Evolutionary conservation across 2,888 invertebrate species (phyloP).

Genomic region (Noctua janthina): DNA sequence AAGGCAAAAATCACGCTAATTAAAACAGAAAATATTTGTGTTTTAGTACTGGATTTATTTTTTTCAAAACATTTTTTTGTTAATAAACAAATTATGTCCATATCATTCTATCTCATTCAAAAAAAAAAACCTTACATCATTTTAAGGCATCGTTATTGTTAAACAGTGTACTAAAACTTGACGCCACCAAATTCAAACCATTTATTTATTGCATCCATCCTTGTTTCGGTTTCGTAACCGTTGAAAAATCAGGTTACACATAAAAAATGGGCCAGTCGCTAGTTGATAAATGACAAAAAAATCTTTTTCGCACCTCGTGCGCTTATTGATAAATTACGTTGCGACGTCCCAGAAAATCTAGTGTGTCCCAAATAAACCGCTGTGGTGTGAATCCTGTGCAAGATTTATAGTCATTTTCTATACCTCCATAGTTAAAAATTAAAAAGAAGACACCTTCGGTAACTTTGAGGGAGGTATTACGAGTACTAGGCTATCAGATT

Average conservation of each 20-base stretch:
- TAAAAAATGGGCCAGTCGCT: slow-evolving; percentile 27
- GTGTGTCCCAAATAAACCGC: slow-evolving; percentile 33
- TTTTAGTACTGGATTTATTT: background rate
- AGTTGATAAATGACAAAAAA: slow-evolving; percentile 48
- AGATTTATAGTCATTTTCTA: slow-evolving; percentile 44
- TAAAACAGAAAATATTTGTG: background rate
- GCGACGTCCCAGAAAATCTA: slow-evolving; percentile 43
- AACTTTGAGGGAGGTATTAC: slow-evolving; percentile 20
- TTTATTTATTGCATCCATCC: background rate
- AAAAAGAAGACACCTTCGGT: slow-evolving; percentile 27
- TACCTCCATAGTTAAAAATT: slow-evolving; percentile 21
- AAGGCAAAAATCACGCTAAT: background rate
- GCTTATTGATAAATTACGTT: slow-evolving; percentile 54
- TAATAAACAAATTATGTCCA: background rate
- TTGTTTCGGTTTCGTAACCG: background rate
- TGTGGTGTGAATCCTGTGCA: slow-evolving; percentile 7
- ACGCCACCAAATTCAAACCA: background rate
- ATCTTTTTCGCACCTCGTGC: slow-evolving; percentile 40
- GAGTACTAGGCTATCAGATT: slow-evolving; percentile 41
- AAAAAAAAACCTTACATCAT: background rate
- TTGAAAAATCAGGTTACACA: slow-evolving; percentile 11
- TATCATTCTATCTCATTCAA: background rate
- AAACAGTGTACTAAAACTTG: background rate
- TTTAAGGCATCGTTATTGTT: background rate
- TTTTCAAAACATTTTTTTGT: background rate